Evolutionary conservation across 2,113 vertebrate genomes (phyloP).

Genomic region (Rhinichthys klamathensis): DNA sequence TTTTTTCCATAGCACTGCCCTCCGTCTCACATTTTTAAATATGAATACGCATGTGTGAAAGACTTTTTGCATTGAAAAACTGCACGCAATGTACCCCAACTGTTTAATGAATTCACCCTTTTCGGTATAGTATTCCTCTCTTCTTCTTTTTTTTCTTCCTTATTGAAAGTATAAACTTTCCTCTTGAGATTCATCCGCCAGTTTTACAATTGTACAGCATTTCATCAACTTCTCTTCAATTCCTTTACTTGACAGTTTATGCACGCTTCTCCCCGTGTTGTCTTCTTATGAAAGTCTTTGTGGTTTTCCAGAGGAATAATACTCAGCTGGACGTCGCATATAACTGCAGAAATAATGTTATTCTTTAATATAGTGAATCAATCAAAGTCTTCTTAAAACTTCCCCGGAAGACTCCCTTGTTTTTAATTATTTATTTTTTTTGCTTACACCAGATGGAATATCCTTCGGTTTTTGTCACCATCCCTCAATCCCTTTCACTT

Average conservation of each 20-base stretch:
- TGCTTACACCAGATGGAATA: slow-evolving; percentile 28
- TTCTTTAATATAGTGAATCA: slow-evolving; percentile 56
- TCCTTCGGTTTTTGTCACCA: slow-evolving; percentile 36
- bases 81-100: background rate
- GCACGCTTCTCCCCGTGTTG: slow-evolving; percentile 30
- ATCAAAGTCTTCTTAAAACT: slow-evolving; percentile 51
- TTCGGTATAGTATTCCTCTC: background rate
- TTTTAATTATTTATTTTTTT: slow-evolving; percentile 2
- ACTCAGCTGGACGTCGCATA: slow-evolving; percentile 46
- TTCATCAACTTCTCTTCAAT: background rate
- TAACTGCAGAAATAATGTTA: slow-evolving; percentile 54
- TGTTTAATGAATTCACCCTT: background rate
- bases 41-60: background rate
- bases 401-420: slow-evolving; percentile 15
- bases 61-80: background rate
- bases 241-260: slow-evolving; percentile 41
- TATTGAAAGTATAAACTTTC: slow-evolving; percentile 1
- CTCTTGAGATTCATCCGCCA: background rate
- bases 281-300: slow-evolving; percentile 38
- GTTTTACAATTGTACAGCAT: slow-evolving; percentile 29
- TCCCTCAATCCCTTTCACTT: slow-evolving; percentile 46
- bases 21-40: background rate
- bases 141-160: background rate
- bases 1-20: background rate
- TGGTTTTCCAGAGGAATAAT: slow-evolving; percentile 47